These are phyloP conservation scores for Drosophila differens DNA, from an alignment of 2,888 invertebrate species.

Conservation along the genomic window DNA sequence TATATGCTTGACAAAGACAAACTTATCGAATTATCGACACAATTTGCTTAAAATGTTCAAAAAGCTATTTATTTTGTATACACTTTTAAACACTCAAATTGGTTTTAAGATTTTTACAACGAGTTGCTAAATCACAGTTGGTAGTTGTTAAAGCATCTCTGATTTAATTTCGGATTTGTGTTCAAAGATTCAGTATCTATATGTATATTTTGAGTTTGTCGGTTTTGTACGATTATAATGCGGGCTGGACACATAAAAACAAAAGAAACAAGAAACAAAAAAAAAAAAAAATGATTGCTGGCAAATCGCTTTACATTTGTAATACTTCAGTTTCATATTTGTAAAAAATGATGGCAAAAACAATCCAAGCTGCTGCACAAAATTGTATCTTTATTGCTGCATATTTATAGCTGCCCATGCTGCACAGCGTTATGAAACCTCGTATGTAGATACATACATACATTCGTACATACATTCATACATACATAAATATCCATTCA, in stretches of 20 bases:
- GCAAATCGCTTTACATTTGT: constrained; percentile 71
- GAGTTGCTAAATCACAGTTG: background rate
- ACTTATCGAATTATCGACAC: constrained; percentile 5
- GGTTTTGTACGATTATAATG: background rate
- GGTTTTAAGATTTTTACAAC: background rate
- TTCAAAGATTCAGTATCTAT: background rate
- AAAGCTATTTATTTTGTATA: background rate
- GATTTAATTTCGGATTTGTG: background rate
- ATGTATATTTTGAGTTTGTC: background rate
- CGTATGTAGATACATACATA: constrained; percentile 1
- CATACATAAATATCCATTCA: constrained; percentile 14
- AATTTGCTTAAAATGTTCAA: background rate
- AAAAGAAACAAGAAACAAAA: background rate
- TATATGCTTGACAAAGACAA: constrained; percentile 29
- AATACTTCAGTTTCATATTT: constrained; percentile 64
- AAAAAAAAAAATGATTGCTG: constrained; percentile 41
- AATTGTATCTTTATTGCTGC: constrained; percentile 71
- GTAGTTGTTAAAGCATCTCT: background rate
- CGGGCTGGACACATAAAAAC: background rate
- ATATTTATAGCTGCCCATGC: constrained; percentile 52
- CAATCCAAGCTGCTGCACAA: constrained; percentile 52
- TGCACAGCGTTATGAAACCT: constrained; percentile 6
- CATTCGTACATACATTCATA: constrained; percentile 6
- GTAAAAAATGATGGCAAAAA: constrained; percentile 46
- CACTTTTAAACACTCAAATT: background rate